Evolutionary conservation across 2,888 invertebrate species (phyloP), one percentile per base, ranked within the genome.

Genomic region (Ormyrus nitidulus): DNA sequence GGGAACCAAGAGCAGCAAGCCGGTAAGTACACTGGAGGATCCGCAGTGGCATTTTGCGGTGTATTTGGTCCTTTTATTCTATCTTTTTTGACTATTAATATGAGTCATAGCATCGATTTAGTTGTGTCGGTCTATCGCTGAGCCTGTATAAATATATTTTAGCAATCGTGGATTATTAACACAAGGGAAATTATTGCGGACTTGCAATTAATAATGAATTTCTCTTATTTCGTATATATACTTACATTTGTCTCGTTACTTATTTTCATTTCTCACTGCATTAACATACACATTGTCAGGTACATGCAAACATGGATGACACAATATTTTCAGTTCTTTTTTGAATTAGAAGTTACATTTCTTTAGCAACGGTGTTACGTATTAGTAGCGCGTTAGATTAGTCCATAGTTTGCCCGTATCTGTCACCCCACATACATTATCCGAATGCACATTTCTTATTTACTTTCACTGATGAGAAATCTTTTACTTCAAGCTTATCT

Each of bases 1-100:
- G 96, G 96, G 91, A 94, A 93, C 91, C 90, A 90, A 85, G 90
- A 90, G 64, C 87, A 87, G 76, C 89, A 90, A 82, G 81, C 88
- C 78, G 86, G 90, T 90, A 85, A 90, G 90, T 89, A 78, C 64
- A 6, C 73, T 34, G 19, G n/a, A 80, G 19, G 51, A 9, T 68
- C 54, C 19, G 70, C 62, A 77, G 54, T 70, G 6, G 34, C 59
- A n/a, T 70, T 64, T 69, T 64, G 80, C 80, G 77, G 72, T 82
- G 74, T 78, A 56, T 75, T 46, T 78, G 59, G 51, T 74, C 48
- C 54, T 11, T 68, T 49, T 49, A 53, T 71, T 75, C 53, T 68
- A 19, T 71, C 49, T 76, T 69, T 79, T 19, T 65, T 49, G 34
- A 61, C 61, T 68, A 44, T 71, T 71, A 66, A 65, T 56, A 74